Base-by-base conservation (phyloP, 2,797 vertebrate species). In the Aeoliscus strigatus region DNA sequence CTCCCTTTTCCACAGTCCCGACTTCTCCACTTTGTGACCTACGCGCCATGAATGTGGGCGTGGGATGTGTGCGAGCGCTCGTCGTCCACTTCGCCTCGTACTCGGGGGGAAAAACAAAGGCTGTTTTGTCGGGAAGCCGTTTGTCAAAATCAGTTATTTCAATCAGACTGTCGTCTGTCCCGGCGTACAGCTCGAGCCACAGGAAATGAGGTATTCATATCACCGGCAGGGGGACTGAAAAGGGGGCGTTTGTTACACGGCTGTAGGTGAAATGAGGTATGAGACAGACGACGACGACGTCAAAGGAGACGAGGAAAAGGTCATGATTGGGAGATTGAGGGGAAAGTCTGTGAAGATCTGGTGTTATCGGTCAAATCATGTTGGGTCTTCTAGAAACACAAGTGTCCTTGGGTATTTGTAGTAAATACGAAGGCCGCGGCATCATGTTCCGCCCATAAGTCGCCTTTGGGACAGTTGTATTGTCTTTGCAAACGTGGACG, bases 191-290 rank as follows among this genome's bases (percentile, higher is more conserved):
- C 51, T 76, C 73, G 80, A 76, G 68, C 73, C 73, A 74, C 80
- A 86, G 87, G 87, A 90, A 90, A 90, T 87, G 77, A 89, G 84
- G 86, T 89, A 87, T 86, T 87, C 68, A 62, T 79, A 84, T 86
- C 76, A 78, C 74, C 47, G 48, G 35, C 39, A 60, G 68, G 70
- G 60, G 62, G 60, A 45, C 68, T 75, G 78, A 89, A 87, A 90
- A 82, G 80, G 69, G n/a, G 73, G 49, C 79, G 65, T 83, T 87
- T 90, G 84, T 89, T 87, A 86, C 62, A 60, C 52, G 45, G 54
- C 70, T 80, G 66, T 75, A 86, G 84, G 84, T 88, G 84, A 56
- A 57, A 50, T 36, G 51, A 50, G 16, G 30, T n/a, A 33, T 14
- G 34, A 49, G 41, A 37, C 32, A 56, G 25, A 21, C 12, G 5